Conservation (phyloP, 2,113 vertebrate species). For the Glaucomys volans region DNA sequence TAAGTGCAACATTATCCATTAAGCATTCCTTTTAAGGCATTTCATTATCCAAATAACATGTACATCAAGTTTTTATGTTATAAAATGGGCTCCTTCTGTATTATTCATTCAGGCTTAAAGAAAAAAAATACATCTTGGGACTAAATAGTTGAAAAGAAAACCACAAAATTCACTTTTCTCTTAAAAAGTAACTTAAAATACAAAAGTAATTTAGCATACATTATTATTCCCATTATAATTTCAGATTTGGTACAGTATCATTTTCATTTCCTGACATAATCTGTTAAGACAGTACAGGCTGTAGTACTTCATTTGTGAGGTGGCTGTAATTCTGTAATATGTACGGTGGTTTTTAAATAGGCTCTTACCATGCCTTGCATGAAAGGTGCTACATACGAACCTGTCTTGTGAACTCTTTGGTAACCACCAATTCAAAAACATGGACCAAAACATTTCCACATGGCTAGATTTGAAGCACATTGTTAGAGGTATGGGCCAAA, state of each 20-base stretch:
- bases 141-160: constrained; percentile 77
- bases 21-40: constrained; percentile 89
- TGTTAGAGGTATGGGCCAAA: not conserved
- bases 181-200: constrained; percentile 77
- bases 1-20: constrained; percentile 85
- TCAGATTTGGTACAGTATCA: constrained; percentile 73
- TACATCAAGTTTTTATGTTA: constrained; percentile 81
- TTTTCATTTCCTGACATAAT: constrained; percentile 72
- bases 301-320: constrained; percentile 63
- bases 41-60: constrained; percentile 86
- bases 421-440: constrained; percentile 75
- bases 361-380: constrained; percentile 68
- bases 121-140: constrained; percentile 76
- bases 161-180: constrained; percentile 68
- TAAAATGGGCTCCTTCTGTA: constrained; percentile 82
- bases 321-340: constrained; percentile 45
- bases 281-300: constrained; percentile 66
- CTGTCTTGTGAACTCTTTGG: constrained; percentile 77
- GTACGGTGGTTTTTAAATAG: constrained; percentile 66
- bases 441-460: constrained; percentile 63
- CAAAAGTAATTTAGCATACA: constrained; percentile 66
- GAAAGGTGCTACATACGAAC: constrained; percentile 77
- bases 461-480: constrained; percentile 53
- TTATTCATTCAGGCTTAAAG: constrained; percentile 79
- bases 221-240: constrained; percentile 66